Percentiles rank a stretch among this genome's conserved stretches.
Conservation (phyloP, 1,140 invertebrate species). For the Bicyclus anynana region DNA sequence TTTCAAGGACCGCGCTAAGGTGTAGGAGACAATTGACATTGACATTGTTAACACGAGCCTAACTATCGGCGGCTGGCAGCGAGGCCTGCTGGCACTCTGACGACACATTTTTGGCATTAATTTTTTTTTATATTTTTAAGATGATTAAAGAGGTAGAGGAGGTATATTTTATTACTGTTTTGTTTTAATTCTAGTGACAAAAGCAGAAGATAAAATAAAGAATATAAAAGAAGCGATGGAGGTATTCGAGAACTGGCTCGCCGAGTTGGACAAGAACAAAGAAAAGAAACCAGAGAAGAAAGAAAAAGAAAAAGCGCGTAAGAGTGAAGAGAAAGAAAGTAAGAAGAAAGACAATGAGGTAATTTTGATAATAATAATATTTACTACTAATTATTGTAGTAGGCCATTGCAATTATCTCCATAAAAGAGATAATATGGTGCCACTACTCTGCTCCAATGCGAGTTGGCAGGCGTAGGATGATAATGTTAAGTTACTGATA, state of each 20-base stretch:
- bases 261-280: slow-evolving; percentile 68
- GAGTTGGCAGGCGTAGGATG: too few species aligned
- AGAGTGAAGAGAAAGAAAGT: slow-evolving; percentile 33
- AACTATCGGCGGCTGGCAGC: slow-evolving; percentile 80
- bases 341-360: slow-evolving; percentile 27
- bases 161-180: background rate
- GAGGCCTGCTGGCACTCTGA: slow-evolving; percentile 80
- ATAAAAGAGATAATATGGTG: too few species aligned
- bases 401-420: too few species aligned
- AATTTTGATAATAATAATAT: slow-evolving; percentile 5
- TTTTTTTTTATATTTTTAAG: too few species aligned
- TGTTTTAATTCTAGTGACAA: slow-evolving; percentile 78
- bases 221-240: slow-evolving; percentile 83
- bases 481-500: too few species aligned
- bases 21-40: slow-evolving; percentile 81
- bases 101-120: too few species aligned
- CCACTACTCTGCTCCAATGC: too few species aligned
- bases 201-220: slow-evolving; percentile 82
- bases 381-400: too few species aligned
- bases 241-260: slow-evolving; percentile 82
- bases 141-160: too few species aligned
- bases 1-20: slow-evolving; percentile 84
- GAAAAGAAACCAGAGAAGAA: slow-evolving; percentile 56
- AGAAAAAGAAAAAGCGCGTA: slow-evolving; percentile 49
- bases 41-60: slow-evolving; percentile 78